A percentile compares a stretch with the other conserved stretches of the same genome.
These are phyloP conservation scores for Periparus ater DNA, from an alignment of 2,797 vertebrate genomes.

Conservation along the genomic window DNA sequence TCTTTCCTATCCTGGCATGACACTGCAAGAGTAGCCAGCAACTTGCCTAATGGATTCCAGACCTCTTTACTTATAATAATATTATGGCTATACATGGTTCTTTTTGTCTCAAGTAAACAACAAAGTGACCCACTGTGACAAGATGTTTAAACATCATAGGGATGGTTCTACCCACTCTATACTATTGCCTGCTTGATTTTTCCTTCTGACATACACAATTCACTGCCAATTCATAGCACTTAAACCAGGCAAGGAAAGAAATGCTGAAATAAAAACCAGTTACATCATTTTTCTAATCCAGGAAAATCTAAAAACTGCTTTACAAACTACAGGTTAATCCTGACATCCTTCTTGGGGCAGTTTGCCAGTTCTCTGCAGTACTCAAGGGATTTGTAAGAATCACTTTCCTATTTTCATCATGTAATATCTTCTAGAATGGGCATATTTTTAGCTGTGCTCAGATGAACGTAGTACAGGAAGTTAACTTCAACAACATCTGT, in stretches of 20 bases:
- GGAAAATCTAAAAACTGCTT: not conserved
- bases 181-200: not conserved
- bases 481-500: not conserved
- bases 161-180: not conserved
- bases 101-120: constrained; percentile 33
- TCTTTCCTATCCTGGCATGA: not conserved
- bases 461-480: not conserved
- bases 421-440: not conserved
- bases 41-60: constrained; percentile 20
- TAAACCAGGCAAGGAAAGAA: not conserved
- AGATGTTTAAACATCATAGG: not conserved
- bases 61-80: not conserved
- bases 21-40: not conserved
- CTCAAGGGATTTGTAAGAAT: not conserved
- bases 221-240: not conserved
- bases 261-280: not conserved
- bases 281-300: not conserved
- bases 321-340: not conserved
- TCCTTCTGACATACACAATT: not conserved
- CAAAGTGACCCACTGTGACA: not conserved
- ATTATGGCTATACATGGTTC: constrained; percentile 37
- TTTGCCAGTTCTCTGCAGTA: not conserved
- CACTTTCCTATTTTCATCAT: not conserved
- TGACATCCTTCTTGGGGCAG: not conserved
- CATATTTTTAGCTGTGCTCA: not conserved